phyloP scores from a whole-genome alignment of 2,888 invertebrate species.

The Melanophora roralis region DNA sequence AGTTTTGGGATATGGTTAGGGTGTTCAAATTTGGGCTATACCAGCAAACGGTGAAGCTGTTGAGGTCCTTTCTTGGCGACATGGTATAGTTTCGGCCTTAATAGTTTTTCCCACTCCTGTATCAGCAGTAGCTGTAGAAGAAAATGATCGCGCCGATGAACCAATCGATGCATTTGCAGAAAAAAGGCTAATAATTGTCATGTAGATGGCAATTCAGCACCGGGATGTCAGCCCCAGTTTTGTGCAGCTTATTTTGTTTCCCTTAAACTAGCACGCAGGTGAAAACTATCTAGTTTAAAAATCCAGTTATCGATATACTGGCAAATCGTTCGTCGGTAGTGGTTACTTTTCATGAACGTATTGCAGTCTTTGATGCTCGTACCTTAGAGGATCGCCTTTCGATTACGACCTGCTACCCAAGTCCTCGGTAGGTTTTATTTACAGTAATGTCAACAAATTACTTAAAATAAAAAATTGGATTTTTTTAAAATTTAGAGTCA shows the following conservation, averaged over 20 bases:
- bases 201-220: constrained; percentile 91
- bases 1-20: constrained; percentile 91
- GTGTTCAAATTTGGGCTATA: constrained; percentile 92
- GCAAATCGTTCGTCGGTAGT: constrained; percentile 93
- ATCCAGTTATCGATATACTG: constrained; percentile 89
- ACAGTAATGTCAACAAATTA: too few relatives aligned
- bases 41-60: constrained; percentile 94
- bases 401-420: constrained; percentile 92
- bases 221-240: constrained; percentile 82
- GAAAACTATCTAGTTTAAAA: constrained; percentile 96
- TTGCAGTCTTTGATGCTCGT: constrained; percentile 93
- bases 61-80: constrained; percentile 95
- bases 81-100: constrained; percentile 90
- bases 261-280: constrained; percentile 78
- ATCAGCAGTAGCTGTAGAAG: constrained; percentile 72
- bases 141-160: constrained; percentile 76
- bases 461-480: too few relatives aligned
- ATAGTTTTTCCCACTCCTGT: constrained; percentile 90
- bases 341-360: constrained; percentile 91
- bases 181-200: constrained; percentile 91
- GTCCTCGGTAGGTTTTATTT: constrained; percentile 85
- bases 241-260: constrained; percentile 91
- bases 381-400: constrained; percentile 91
- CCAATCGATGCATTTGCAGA: constrained; percentile 84
- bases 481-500: too few relatives aligned